Conservation (phyloP, 2,888 invertebrate genomes). For the Macrosiphum euphorbiae region DNA sequence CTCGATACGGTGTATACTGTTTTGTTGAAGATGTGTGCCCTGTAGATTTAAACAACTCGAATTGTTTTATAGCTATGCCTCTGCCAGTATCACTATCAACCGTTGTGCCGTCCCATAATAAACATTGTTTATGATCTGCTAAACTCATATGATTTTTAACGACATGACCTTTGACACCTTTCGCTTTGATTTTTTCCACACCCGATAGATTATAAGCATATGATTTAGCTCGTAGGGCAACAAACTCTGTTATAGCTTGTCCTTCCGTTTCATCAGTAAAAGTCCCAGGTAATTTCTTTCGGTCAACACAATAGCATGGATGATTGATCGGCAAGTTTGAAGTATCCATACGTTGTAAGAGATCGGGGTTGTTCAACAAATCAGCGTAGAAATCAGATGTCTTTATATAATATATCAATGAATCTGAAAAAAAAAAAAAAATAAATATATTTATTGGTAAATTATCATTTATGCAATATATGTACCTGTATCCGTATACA, state of each 20-base stretch:
- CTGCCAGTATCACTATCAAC: too few species aligned
- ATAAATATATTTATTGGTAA: too few species aligned
- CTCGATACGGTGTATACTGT: not conserved
- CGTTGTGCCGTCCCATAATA: too few species aligned
- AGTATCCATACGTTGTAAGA: not conserved
- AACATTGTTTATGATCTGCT: not conserved
- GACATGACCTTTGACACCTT: not conserved
- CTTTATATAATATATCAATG: too few species aligned
- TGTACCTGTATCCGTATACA: too few species aligned
- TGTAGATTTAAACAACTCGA: not conserved
- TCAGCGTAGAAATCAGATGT: not conserved
- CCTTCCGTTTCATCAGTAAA: not conserved
- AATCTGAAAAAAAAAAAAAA: too few species aligned
- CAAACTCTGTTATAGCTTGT: not conserved
- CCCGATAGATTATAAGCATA: not conserved
- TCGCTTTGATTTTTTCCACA: constrained; percentile 8
- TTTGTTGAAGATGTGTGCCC: not conserved
- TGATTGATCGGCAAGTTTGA: too few species aligned
- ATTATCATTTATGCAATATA: too few species aligned
- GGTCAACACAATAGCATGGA: too few species aligned
- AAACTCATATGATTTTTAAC: not conserved
- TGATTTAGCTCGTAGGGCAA: not conserved
- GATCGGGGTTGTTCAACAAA: not conserved
- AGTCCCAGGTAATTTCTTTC: too few species aligned
- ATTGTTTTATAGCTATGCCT: too few species aligned